Evolutionary conservation across 2,113 vertebrate genomes (phyloP).

Genomic region (Dasyornis broadbenti): DNA sequence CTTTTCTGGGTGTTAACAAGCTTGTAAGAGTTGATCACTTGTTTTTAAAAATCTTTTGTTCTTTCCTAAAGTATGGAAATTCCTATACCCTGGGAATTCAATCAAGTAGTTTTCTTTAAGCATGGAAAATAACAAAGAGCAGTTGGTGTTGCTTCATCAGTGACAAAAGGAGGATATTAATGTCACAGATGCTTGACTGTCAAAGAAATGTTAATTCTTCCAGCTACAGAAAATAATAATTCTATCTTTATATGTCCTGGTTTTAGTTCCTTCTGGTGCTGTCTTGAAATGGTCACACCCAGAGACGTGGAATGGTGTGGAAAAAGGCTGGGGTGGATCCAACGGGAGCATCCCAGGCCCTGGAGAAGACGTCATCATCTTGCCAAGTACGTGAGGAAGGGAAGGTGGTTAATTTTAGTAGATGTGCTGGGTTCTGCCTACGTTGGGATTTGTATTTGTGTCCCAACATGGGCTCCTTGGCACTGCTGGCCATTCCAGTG

Average conservation of each 20-base stretch:
- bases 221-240: not conserved
- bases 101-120: not conserved
- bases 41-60: not conserved
- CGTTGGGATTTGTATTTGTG: fast-evolving
- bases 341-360: conserved; percentile 39
- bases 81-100: not conserved
- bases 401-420: not conserved
- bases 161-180: not conserved
- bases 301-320: conserved; percentile 62
- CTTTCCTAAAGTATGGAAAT: not conserved
- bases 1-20: not conserved
- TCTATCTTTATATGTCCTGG: not conserved
- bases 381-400: conserved; percentile 63
- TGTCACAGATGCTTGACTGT: not conserved
- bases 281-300: conserved; percentile 67
- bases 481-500: not conserved
- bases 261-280: conserved; percentile 42
- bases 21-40: not conserved
- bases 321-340: conserved; percentile 68
- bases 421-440: not conserved
- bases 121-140: not conserved
- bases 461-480: not conserved
- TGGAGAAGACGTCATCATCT: conserved; percentile 70
- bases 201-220: not conserved
- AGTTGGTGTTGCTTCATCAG: not conserved